Conservation (phyloP, 2,797 vertebrate species). For the Pristis pectinata region DNA sequence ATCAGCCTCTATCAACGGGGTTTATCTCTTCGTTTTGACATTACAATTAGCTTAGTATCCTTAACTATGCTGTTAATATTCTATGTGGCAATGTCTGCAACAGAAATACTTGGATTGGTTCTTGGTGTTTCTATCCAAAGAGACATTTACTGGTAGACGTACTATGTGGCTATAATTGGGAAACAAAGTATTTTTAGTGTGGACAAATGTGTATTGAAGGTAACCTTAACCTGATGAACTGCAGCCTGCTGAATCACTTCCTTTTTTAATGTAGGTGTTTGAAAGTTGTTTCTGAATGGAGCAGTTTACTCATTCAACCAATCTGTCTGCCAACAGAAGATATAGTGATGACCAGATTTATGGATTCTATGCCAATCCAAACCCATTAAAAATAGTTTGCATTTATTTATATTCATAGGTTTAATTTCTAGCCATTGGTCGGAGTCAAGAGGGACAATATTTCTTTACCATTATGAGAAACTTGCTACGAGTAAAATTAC, state of each 20-base stretch:
- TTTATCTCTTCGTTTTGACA: background rate
- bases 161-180: background rate
- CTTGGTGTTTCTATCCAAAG: background rate
- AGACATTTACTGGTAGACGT: background rate
- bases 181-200: background rate
- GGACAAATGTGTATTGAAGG: background rate
- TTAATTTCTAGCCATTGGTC: background rate
- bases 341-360: background rate
- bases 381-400: background rate
- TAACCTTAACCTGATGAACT: background rate
- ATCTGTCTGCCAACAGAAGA: background rate
- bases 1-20: no score
- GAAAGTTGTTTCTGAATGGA: background rate
- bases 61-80: background rate
- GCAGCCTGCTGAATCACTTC: constrained; percentile 29
- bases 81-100: background rate
- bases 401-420: background rate
- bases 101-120: background rate
- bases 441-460: background rate
- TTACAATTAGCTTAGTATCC: background rate
- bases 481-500: background rate
- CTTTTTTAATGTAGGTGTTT: background rate
- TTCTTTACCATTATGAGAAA: background rate
- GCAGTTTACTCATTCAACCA: background rate
- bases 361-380: background rate